These are phyloP conservation scores for Melikaiella ostensackeni DNA, from an alignment of 2,888 invertebrate genomes.

Conservation along the genomic window DNA sequence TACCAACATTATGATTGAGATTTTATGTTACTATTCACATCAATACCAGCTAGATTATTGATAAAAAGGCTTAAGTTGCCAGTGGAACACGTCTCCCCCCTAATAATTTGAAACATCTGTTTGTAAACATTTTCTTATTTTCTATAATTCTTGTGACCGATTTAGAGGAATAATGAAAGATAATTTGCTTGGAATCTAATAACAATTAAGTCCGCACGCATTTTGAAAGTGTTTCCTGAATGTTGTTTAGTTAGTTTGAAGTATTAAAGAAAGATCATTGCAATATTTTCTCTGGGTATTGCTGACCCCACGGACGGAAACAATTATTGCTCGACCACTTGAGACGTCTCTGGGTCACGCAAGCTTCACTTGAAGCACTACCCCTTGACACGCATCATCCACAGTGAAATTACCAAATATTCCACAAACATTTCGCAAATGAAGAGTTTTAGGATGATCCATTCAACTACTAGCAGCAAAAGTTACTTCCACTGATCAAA, in stretches of 20 bases:
- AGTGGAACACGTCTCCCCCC: too few relatives aligned
- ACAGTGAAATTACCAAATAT: slow-evolving; percentile 54
- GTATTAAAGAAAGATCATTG: slow-evolving; percentile 14
- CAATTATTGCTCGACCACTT: slow-evolving; percentile 59
- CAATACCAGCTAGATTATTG: too few relatives aligned
- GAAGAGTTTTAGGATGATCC: background rate
- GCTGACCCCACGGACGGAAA: slow-evolving; percentile 56
- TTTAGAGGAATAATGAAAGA: background rate
- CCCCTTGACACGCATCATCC: slow-evolving; percentile 60
- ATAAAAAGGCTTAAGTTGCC: too few relatives aligned
- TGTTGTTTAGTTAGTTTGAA: slow-evolving; percentile 1
- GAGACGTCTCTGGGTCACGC: slow-evolving; percentile 62
- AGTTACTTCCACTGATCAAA: background rate
- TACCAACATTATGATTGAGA: too few relatives aligned
- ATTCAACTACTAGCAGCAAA: background rate
- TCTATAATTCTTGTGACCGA: background rate
- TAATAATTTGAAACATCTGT: too few relatives aligned
- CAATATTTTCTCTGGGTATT: slow-evolving; percentile 52
- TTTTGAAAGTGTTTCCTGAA: background rate
- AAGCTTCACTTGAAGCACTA: slow-evolving; percentile 58
- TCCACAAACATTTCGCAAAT: slow-evolving; percentile 31
- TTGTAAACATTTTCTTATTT: background rate
- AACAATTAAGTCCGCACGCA: background rate
- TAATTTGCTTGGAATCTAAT: background rate
- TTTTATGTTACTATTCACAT: too few relatives aligned